Conservation (phyloP, 2,797 vertebrate species). For the Clarias fuscus region DNA sequence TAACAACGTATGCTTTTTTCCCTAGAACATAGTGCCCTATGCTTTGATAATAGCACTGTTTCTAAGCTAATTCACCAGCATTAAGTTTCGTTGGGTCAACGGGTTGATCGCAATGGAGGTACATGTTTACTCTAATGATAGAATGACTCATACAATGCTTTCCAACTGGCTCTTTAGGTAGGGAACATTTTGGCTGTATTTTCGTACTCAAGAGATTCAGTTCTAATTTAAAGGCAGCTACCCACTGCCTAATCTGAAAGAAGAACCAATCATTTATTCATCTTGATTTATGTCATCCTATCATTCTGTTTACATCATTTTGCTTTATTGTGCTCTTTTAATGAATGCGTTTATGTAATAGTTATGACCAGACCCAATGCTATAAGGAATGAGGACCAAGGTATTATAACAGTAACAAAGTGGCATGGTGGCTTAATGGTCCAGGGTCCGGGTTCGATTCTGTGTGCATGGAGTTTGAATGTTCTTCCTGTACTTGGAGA, state of each 20-base stretch:
- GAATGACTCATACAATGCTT: slow-evolving; percentile 25
- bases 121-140: slow-evolving; percentile 24
- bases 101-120: slow-evolving; percentile 26
- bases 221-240: neutral
- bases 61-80: slow-evolving; percentile 21
- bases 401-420: neutral
- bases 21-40: slow-evolving; percentile 1
- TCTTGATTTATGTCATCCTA: neutral
- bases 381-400: neutral
- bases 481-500: too few relatives aligned
- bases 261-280: neutral
- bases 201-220: neutral
- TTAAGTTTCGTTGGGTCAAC: slow-evolving; percentile 24
- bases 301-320: neutral
- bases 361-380: neutral
- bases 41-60: neutral
- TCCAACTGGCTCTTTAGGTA: neutral
- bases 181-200: neutral
- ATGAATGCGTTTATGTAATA: neutral
- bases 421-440: too few relatives aligned
- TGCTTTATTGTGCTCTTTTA: neutral
- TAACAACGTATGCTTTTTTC: slow-evolving; percentile 18
- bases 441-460: too few relatives aligned
- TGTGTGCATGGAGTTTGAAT: too few relatives aligned
- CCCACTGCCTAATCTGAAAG: neutral